phyloP scores from a whole-genome alignment of 2,797 vertebrate genomes.

The Crocidura indochinensis region DNA sequence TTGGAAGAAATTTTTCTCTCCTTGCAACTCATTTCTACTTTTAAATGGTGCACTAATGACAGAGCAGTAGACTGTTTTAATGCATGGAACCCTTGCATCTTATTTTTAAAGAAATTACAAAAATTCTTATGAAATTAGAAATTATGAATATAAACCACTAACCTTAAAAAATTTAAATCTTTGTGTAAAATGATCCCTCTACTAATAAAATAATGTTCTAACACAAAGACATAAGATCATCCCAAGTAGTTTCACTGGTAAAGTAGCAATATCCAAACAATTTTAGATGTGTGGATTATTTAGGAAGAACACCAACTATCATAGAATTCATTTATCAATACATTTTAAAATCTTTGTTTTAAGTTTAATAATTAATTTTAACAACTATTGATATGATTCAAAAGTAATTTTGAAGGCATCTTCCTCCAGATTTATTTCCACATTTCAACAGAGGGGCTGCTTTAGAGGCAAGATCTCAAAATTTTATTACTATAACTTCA shows the following conservation, averaged over 20 bases:
- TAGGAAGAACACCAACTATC: too few relatives aligned
- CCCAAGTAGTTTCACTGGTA: neutral
- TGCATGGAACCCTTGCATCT: neutral
- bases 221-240: neutral
- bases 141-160: neutral
- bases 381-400: neutral
- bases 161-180: slow-evolving; percentile 31
- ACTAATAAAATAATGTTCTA: neutral
- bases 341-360: too few relatives aligned
- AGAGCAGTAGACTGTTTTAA: neutral
- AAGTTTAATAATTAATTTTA: neutral
- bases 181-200: neutral
- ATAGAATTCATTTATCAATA: too few relatives aligned
- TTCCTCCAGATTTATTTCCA: neutral
- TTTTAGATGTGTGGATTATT: neutral
- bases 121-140: neutral
- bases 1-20: neutral
- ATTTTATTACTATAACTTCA: neutral
- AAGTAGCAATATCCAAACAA: neutral
- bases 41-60: neutral
- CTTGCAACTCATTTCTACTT: neutral
- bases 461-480: neutral
- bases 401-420: neutral
- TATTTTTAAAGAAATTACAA: neutral
- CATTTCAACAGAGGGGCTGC: neutral